Evolutionary conservation across 2,113 vertebrate species (phyloP).

Genomic region (Pyxicephalus adspersus): DNA sequence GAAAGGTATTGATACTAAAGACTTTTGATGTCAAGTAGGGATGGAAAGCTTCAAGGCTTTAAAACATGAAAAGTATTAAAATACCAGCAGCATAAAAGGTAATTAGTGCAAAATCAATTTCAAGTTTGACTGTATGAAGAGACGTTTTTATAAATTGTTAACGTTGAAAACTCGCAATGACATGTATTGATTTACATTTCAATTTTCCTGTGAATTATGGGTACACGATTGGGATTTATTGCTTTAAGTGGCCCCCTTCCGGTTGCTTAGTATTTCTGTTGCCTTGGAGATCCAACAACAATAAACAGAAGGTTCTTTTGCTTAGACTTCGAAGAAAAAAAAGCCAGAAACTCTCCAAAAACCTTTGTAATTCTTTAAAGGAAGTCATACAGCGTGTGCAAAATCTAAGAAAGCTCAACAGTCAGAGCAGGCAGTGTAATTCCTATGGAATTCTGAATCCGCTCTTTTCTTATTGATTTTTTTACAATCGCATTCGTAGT

Average conservation of each 20-base stretch:
- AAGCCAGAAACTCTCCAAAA: neutral
- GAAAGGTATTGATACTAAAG: constrained; percentile 41
- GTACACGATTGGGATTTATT: neutral
- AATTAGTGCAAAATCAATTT: constrained; percentile 52
- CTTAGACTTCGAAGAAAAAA: neutral
- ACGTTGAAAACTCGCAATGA: constrained; percentile 9
- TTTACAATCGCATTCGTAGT: constrained; percentile 23
- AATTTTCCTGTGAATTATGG: constrained; percentile 34
- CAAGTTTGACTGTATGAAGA: constrained; percentile 20
- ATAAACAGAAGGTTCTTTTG: neutral
- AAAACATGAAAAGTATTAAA: constrained; percentile 54
- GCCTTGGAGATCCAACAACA: constrained; percentile 24
- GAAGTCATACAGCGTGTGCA: neutral
- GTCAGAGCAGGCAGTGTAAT: neutral
- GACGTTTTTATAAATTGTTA: constrained; percentile 45
- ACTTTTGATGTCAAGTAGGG: constrained; percentile 46
- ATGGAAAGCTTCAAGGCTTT: constrained; percentile 45
- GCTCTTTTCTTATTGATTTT: constrained; percentile 26
- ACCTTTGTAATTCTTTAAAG: constrained; percentile 16
- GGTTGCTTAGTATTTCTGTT: constrained; percentile 14
- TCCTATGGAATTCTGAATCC: neutral
- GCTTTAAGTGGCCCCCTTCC: constrained; percentile 5
- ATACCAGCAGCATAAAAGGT: constrained; percentile 50
- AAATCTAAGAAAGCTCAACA: constrained; percentile 14
- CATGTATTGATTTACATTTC: constrained; percentile 42